Base-by-base conservation (phyloP, 2,797 vertebrate genomes). In the Phalloptychus januarius region DNA sequence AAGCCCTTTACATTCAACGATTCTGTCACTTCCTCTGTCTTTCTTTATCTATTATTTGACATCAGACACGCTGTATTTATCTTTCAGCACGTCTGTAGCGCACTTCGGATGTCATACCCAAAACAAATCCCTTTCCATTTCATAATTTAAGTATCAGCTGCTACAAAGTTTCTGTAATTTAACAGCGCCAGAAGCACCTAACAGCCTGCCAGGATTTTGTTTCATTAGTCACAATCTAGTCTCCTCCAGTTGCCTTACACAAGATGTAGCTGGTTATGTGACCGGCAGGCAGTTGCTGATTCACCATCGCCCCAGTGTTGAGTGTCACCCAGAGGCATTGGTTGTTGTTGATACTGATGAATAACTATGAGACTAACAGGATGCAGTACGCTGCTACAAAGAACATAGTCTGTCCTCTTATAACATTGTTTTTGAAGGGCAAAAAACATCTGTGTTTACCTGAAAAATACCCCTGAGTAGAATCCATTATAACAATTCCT, bases 11-110 rank as follows among this genome's bases (percentile, higher is more conserved):
- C 81, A 72, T 83, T 56, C 54, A 83, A 85, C 83, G 75, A 80
- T 72, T 77, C 72, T 77, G 76, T 85, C 58, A 75, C 18, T 61
- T 84, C 40, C 15, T 84, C 25, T 81, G 73, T 54, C 52, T 50
- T 79, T 70, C 12, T 42, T 69, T 42, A 61, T 61, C 28, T 61
- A 79, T 61, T n/a, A n/a, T n/a, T n/a, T 74, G 72, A 86, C 75
- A 80, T 86, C 85, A 83, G 74, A 85, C 44, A n/a, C 42, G 82
- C 71, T 69, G 81, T 88, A 84, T 87, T 90, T 79, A 84, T 87
- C 80, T 80, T 70, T 79, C 69, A n/a, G 77, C 33, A 56, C 76
- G 79, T 83, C 72, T n/a, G 67, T 5, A 36, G n/a, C 74, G 28
- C 77, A 65, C 33, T 69, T 72, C 50, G 45, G 65, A 42, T 11